Evolutionary conservation across 2,113 vertebrate species (phyloP), one percentile per base, ranked within the genome.

Genomic region (Pelvicachromis taeniatus): DNA sequence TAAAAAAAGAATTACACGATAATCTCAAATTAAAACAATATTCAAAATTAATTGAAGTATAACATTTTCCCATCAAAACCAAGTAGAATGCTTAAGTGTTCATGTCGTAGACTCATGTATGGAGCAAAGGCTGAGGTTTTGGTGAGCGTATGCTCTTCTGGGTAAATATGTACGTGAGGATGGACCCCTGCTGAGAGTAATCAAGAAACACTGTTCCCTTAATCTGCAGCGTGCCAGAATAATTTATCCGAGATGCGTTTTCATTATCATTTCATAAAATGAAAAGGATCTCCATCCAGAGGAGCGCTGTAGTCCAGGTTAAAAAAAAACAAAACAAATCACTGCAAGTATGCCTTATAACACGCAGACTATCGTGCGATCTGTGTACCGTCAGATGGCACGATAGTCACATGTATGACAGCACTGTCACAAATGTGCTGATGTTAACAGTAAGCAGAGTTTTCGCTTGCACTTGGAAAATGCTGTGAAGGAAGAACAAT

Each of bases 91-190:
- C 35, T 81, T 33, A 21, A 21, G 68, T 33, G 61, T 80, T 87
- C 75, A 84, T 16, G 31, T 81, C 31, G 55, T 5, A n/a, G 54
- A 85, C 65, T 21, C 52, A 7, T 11, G 3, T 45, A 19, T 38
- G 59, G 61, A 21, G 53, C 19, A 56, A 11, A 42, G 0, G 53
- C 12, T n/a, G 70, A 77, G 79, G 52, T 58, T 48, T 73, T 40
- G 7, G 58, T 40, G 12, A 87, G 79, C 63, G 21, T 55, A 42
- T 77, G 58, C 73, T 70, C 56, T 82, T 83, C 70, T 65, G 87
- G 86, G 85, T 83, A 87, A 91, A 58, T 55, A 75, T 70, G 82
- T 83, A 84, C 56, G 40, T 35, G 54, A 89, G 83, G 75, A 81
- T 42, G n/a, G 81, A 78, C 59, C 68, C 80, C 83, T 81, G 55